These are phyloP conservation scores for Setophaga petechia DNA, from an alignment of 2,113 vertebrate species.

Conservation along the genomic window DNA sequence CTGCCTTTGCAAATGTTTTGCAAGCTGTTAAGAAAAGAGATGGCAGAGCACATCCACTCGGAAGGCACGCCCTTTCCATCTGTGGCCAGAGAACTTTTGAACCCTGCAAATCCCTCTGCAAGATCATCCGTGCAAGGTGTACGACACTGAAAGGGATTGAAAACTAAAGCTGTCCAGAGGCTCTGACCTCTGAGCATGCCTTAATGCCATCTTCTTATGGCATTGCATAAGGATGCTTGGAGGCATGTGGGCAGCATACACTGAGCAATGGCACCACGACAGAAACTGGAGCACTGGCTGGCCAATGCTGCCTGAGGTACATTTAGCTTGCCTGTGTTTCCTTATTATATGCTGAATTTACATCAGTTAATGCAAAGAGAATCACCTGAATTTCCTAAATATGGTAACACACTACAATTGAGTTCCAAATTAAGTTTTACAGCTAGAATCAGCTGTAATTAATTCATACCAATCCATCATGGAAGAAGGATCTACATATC, in stretches of 20 bases:
- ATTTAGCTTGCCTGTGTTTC: background rate
- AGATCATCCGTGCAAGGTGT: background rate
- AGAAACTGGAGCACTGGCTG: background rate
- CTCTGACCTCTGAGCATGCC: conserved; percentile 29
- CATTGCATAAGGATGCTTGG: conserved; percentile 9
- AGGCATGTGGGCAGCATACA: fast-evolving
- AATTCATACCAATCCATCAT: background rate
- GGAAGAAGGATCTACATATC: background rate
- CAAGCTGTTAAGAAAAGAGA: conserved; percentile 7
- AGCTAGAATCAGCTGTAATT: background rate
- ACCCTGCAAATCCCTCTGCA: conserved; percentile 14
- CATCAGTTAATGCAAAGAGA: background rate
- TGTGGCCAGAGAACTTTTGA: conserved; percentile 33
- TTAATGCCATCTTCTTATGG: conserved; percentile 46
- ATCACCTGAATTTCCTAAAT: background rate
- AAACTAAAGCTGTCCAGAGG: conserved; percentile 45
- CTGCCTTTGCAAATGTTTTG: background rate
- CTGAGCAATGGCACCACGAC: background rate
- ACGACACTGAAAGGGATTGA: conserved; percentile 26
- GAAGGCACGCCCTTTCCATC: background rate
- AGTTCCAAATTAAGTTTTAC: background rate
- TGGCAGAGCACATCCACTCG: background rate
- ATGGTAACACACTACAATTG: background rate
- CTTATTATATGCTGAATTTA: background rate
- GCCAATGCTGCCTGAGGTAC: background rate